Percentiles rank a stretch among this genome's conserved stretches.
These are phyloP conservation scores for Ptychadena robeensis DNA, from an alignment of 2,797 vertebrate species.

Conservation along the genomic window DNA sequence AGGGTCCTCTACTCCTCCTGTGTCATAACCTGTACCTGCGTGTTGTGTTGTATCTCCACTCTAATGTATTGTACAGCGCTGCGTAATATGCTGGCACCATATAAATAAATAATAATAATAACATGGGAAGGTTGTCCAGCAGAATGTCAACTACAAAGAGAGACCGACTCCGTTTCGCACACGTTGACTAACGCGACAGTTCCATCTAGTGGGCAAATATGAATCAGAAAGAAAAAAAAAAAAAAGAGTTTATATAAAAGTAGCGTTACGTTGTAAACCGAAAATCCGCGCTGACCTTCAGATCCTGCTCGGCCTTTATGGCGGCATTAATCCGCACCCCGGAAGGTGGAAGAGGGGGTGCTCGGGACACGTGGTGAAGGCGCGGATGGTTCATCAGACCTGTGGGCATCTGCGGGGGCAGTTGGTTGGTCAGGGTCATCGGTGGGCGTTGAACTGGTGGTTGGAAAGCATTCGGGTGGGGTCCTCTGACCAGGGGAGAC, in stretches of 20 bases:
- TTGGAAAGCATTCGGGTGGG: constrained; percentile 91
- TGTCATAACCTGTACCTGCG: too few species aligned
- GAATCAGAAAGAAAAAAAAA: background rate
- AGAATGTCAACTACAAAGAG: background rate
- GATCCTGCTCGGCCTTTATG: constrained; percentile 91
- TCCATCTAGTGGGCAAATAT: background rate
- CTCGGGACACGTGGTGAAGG: constrained; percentile 84
- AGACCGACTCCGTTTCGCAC: too few species aligned
- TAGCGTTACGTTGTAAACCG: background rate
- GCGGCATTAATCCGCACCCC: constrained; percentile 84
- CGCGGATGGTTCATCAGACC: constrained; percentile 93
- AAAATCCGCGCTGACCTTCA: constrained; percentile 84
- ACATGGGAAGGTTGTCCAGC: background rate
- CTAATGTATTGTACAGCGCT: too few species aligned
- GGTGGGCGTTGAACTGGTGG: constrained; percentile 90
- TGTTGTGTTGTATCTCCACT: too few species aligned
- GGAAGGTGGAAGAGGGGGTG: constrained; percentile 82
- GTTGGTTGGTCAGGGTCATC: constrained; percentile 82
- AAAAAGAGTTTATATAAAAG: background rate
- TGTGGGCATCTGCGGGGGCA: constrained; percentile 87
- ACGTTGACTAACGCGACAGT: background rate
- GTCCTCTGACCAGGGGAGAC: constrained; percentile 91
- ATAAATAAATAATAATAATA: too few species aligned
- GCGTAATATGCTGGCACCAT: too few species aligned
- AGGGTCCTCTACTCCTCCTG: too few species aligned